A percentile compares a stretch with the other conserved stretches of the same genome.
Evolutionary conservation across 2,888 invertebrate species (phyloP).

Genomic region (Helobdella robusta): DNA sequence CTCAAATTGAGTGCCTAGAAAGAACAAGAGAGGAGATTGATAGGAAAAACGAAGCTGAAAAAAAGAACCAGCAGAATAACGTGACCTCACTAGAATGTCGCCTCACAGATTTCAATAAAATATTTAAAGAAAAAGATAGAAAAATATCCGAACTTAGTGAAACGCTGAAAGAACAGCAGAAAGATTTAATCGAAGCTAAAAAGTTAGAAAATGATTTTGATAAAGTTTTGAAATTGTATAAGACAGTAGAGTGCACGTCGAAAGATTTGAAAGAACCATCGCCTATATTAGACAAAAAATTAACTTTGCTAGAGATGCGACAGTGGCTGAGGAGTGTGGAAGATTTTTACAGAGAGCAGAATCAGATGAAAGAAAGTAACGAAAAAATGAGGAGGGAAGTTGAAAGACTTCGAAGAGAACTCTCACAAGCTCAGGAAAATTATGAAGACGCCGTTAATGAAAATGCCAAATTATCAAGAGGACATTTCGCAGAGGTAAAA

Average conservation of each 20-base stretch:
- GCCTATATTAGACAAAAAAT: background rate
- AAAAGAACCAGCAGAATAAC: background rate
- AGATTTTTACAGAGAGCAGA: background rate
- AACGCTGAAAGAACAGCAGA: conserved; percentile 9
- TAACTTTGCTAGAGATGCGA: background rate
- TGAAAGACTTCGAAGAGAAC: conserved; percentile 17
- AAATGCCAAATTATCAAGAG: background rate
- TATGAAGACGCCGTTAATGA: conserved; percentile 10
- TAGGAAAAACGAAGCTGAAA: conserved; percentile 19
- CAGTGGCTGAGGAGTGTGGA: conserved; percentile 6
- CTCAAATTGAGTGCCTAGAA: conserved; percentile 23
- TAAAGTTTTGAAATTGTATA: background rate
- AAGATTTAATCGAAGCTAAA: conserved; percentile 5
- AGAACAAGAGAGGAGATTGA: conserved; percentile 9
- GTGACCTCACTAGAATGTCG: background rate
- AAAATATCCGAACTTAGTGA: background rate
- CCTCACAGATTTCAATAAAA: conserved; percentile 1
- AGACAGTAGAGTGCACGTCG: background rate
- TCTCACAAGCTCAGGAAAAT: background rate
- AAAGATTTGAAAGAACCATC: background rate
- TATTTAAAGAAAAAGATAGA: background rate
- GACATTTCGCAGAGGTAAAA: background rate
- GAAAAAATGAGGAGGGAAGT: conserved; percentile 14
- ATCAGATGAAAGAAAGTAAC: conserved; percentile 20
- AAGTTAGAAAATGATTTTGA: conserved; percentile 10